Conservation (phyloP, 1,140 invertebrate species). For the Ericerus pela region DNA sequence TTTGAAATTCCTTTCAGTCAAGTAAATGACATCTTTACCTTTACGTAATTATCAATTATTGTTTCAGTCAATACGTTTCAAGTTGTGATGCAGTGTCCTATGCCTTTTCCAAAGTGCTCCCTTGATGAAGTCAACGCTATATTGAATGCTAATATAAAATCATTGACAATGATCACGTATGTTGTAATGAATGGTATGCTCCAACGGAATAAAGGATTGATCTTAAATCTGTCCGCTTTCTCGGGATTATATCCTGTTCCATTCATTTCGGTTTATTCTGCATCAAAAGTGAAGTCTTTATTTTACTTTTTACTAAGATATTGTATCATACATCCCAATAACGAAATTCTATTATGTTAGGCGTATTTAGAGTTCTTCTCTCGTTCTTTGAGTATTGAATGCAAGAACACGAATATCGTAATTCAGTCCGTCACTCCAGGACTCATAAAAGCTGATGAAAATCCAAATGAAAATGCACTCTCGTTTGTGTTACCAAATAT, state of each 20-base stretch:
- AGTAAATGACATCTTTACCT: too few relatives aligned
- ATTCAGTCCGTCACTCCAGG: background rate
- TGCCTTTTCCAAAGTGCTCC: background rate
- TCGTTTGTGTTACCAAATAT: background rate
- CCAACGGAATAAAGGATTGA: background rate
- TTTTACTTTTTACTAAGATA: too few relatives aligned
- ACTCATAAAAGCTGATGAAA: background rate
- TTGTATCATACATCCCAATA: too few relatives aligned
- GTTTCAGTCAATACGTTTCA: conserved; percentile 2
- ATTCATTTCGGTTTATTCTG: background rate
- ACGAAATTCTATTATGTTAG: too few relatives aligned
- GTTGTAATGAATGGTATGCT: background rate
- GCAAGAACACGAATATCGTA: background rate
- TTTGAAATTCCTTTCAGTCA: too few relatives aligned
- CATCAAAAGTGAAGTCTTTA: too few relatives aligned
- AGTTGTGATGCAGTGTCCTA: background rate
- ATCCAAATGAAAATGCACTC: background rate
- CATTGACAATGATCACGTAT: background rate
- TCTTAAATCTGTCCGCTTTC: background rate
- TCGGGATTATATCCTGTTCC: background rate
- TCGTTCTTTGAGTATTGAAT: background rate
- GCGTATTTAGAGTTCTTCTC: background rate
- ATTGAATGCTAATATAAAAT: background rate
- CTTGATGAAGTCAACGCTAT: background rate
- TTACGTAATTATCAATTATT: background rate